Base-by-base conservation (phyloP, 2,888 invertebrate species). In the Opisthograptis luteolata region DNA sequence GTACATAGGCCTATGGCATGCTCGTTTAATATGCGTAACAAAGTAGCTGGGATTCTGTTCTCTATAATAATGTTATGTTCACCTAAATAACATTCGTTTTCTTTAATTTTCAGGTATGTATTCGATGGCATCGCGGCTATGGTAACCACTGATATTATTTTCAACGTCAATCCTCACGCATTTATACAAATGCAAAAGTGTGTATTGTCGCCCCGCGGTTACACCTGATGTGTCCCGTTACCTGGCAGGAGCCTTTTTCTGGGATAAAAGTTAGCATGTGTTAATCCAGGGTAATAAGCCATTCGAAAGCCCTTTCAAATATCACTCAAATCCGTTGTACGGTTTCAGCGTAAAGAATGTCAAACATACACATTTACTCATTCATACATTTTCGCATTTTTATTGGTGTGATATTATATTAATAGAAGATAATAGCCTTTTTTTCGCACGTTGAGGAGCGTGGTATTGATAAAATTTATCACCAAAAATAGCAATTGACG, bases 401-500 rank as follows among this genome's bases (percentile, higher is more conserved):
- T n/a, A n/a, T n/a, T n/a, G n/a, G n/a, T n/a, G n/a, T n/a, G n/a
- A n/a, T n/a, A n/a, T n/a, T n/a, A n/a, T n/a, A n/a, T n/a, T n/a
- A n/a, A n/a, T n/a, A n/a, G n/a, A n/a, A 30, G 24, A 40, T 42
- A 35, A 22, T 36, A 14, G 43, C 17, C 32, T 15, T 37, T 39
- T 66, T 34, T 44, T 48, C 28, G 48, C 48, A 40, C 30, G 24
- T 39, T 34, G 43, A 42, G 36, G 41, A 41, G 42, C 37, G 19
- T 12, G 32, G 24, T 60, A 45, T 36, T 54, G 42, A 40, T 46
- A 66, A 64, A 60, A 58, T 60, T 62, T 64, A 68, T 71, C 58
- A 59, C 54, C 44, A 57, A 63, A 60, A 70, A 61, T 64, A 64
- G 46, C 66, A 58, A 59, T 70, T 67, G 66, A 66, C 68, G 59